Conservation (phyloP, 2,888 invertebrate species). For the Melieria crassipennis region DNA sequence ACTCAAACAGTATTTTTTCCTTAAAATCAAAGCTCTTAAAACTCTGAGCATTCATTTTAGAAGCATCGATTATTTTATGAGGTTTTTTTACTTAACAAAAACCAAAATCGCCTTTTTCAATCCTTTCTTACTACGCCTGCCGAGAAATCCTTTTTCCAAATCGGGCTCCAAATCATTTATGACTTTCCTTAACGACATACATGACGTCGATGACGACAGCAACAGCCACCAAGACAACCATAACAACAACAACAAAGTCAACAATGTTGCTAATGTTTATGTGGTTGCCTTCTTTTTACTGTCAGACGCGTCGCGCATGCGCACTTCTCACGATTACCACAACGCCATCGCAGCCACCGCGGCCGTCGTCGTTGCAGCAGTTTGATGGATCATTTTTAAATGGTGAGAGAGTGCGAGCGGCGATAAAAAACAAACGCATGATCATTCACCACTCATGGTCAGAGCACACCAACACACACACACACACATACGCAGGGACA, state of each 20-base stretch:
- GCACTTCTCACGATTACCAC: constrained; percentile 36
- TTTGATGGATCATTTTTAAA: constrained; percentile 41
- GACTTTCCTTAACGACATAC: neutral
- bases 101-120: too few relatives aligned
- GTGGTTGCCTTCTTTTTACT: constrained; percentile 23
- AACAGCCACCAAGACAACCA: constrained; percentile 1
- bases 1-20: too few relatives aligned
- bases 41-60: too few relatives aligned
- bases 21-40: too few relatives aligned
- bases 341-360: too few relatives aligned
- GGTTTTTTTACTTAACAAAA: too few relatives aligned
- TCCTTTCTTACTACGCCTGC: too few relatives aligned
- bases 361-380: neutral
- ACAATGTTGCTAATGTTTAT: constrained; percentile 20
- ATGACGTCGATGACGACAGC: neutral
- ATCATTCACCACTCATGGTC: constrained; percentile 37
- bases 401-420: constrained; percentile 35
- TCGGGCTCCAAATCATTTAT: neutral
- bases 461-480: constrained; percentile 14
- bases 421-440: constrained; percentile 36
- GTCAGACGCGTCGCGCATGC: neutral
- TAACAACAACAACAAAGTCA: too few relatives aligned
- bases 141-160: neutral
- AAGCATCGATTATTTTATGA: too few relatives aligned
- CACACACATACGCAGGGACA: neutral